Evolutionary conservation across 2,113 vertebrate genomes (phyloP), one percentile per base, ranked within the genome.

Genomic region (Corythornis madagascariensis): DNA sequence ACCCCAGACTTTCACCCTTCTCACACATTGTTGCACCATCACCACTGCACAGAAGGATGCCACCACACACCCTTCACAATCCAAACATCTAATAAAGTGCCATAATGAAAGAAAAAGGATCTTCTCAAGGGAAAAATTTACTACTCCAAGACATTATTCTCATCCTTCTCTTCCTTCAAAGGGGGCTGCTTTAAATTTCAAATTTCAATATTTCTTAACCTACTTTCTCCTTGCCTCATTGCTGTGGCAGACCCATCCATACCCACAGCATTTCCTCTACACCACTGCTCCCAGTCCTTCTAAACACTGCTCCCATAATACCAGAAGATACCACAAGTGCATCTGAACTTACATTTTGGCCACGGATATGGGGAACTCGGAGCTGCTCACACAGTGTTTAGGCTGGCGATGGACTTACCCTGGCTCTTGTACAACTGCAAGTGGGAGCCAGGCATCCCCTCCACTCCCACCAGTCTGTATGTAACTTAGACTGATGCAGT

Each of bases 131-230:
- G 13, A 18, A 82, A 57, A 72, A 31, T 33, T 47, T 35, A 31
- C 67, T 71, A 43, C 19, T 48, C 11, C 33, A 43, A 86, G 52
- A 57, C 4, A 26, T 90, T n/a, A 26, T 13, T 33, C 35, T 86
- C 35, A 48, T 24, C 43, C 19, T 81, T 84, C 57, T 75, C 28
- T 21, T 24, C 28, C 21, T 77, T 86, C 72, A 86, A 52, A 73
- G 16, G 29, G 3, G 7, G 7, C 31, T 70, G n/a, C 28, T 56
- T 28, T 33, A 55, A 83, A 33, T 7, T 25, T 12, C 0, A 0
- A 81, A 88, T 42, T 56, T 47, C 28, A 73, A 9, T 1, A 1
- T 31, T 95, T 83, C 69, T 53, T 86, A 71, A 14, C 31, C 66
- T 8, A 20, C 26, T 21, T 90, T 21, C 38, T 52, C 28, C 7